phyloP scores from a whole-genome alignment of 2,888 invertebrate species.

The Adelognathus sp. region DNA sequence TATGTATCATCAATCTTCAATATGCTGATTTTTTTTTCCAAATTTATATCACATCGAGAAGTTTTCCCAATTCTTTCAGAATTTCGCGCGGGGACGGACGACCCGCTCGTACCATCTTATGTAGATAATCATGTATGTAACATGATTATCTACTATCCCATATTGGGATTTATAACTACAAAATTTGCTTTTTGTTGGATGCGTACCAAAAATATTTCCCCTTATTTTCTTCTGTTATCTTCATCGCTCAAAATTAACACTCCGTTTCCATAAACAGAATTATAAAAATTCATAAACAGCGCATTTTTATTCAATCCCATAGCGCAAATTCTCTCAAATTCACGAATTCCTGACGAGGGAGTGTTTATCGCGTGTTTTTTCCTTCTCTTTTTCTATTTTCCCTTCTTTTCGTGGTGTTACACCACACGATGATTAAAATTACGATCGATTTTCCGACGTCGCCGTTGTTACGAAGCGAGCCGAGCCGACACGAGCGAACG shows the following conservation, averaged over 20 bases:
- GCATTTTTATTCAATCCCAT: background rate
- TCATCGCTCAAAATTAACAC: background rate
- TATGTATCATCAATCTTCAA: no score
- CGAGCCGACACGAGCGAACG: conserved; percentile 64
- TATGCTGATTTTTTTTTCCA: no score
- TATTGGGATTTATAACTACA: no score
- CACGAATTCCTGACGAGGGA: background rate
- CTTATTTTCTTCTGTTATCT: background rate
- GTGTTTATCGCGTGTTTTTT: background rate
- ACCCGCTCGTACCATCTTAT: no score
- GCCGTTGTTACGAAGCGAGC: conserved; percentile 57
- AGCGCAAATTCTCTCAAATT: background rate
- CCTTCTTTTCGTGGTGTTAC: background rate
- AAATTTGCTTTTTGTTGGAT: no score
- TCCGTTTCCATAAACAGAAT: background rate
- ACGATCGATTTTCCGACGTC: conserved; percentile 72
- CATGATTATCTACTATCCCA: no score
- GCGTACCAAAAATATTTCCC: no score
- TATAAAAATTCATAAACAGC: background rate
- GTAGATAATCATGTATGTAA: no score
- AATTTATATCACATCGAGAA: no score
- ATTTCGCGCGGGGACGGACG: no score
- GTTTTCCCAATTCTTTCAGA: no score
- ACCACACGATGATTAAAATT: conserved; percentile 34
- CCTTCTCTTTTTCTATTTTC: background rate